Evolutionary conservation across 2,113 vertebrate genomes (phyloP), one percentile per base, ranked within the genome.

Genomic region (Acanthisitta chloris): DNA sequence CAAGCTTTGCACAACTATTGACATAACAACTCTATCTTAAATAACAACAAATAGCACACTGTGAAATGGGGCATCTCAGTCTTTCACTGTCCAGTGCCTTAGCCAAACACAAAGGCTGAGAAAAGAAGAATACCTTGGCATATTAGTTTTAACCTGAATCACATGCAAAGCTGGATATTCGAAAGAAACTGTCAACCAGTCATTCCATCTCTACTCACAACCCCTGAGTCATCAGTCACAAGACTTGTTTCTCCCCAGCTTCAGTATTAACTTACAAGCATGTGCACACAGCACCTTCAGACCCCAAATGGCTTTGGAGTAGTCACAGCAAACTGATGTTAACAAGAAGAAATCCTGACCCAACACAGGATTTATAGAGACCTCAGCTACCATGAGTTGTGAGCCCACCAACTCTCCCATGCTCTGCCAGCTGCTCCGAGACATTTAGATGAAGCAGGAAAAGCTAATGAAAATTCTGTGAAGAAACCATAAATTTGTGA

Each of bases 351-450:
- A 83, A 83, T n/a, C 24, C 66, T n/a, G n/a, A 82, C 55, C 31
- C 57, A 73, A 46, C 7, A 26, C 24, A 61, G 23, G 18, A 66
- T 55, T 65, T 74, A 78, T 2, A 92, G 65, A 48, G 34, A 52
- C 12, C 49, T 70, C 14, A 8, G 15, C 5, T 40, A 66, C 17
- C 38, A 36, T 0, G 0, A 59, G 29, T 19, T 14, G 2, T 18
- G 45, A 81, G 45, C 12, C 59, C 65, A 51, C 15, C 48, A 38
- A 17, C 31, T 57, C 70, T 48, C n/a, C 40, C 17, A 6, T 29
- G 17, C 29, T 58, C 51, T 3, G 1, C 14, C 52, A 67, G 51
- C 15, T 79, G 38, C 66, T 80, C 26, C 58, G 46, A 57, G 93
- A 59, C 17, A 28, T 48, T 70, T 19, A 40, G 3, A 81, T 21